phyloP scores from a whole-genome alignment of 2,888 invertebrate species.

The Copidosoma aretas region DNA sequence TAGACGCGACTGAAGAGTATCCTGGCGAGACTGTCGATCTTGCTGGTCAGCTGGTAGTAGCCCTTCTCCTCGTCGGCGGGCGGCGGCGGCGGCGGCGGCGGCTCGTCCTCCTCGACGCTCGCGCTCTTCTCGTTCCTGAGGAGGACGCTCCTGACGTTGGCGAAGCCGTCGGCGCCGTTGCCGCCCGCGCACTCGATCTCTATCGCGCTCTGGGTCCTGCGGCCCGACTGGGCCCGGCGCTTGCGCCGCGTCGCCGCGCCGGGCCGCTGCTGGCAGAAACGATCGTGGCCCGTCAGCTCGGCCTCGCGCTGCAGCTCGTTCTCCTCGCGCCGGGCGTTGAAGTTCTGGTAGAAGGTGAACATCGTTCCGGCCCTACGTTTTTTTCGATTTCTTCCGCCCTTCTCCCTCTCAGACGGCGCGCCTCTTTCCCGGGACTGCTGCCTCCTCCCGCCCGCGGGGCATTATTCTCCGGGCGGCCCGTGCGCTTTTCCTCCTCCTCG shows the following conservation, averaged over 20 bases:
- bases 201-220: constrained; percentile 59
- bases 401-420: neutral
- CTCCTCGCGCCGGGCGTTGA: constrained; percentile 61
- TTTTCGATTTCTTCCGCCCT: neutral
- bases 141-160: constrained; percentile 52
- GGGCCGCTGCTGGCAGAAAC: constrained; percentile 67
- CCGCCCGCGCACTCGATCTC: constrained; percentile 52
- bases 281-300: constrained; percentile 79
- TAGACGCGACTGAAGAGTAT: constrained; percentile 69
- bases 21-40: constrained; percentile 79
- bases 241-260: constrained; percentile 52
- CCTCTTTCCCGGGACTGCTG: neutral
- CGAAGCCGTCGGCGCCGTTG: constrained; percentile 55
- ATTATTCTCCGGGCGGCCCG: neutral
- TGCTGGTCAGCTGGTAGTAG: constrained; percentile 72
- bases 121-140: constrained; percentile 67
- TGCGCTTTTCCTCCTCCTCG: neutral
- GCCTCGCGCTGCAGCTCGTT: constrained; percentile 52
- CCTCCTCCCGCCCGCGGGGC: neutral
- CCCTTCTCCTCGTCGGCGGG: constrained; percentile 60
- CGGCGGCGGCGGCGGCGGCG: neutral
- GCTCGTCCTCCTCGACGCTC: constrained; percentile 69
- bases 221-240: constrained; percentile 56
- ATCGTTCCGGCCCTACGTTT: constrained; percentile 1
- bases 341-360: constrained; percentile 38